Percentiles rank a stretch among this genome's conserved stretches.
These are phyloP conservation scores for Catharus ustulatus DNA, from an alignment of 2,797 vertebrate genomes.

Conservation along the genomic window DNA sequence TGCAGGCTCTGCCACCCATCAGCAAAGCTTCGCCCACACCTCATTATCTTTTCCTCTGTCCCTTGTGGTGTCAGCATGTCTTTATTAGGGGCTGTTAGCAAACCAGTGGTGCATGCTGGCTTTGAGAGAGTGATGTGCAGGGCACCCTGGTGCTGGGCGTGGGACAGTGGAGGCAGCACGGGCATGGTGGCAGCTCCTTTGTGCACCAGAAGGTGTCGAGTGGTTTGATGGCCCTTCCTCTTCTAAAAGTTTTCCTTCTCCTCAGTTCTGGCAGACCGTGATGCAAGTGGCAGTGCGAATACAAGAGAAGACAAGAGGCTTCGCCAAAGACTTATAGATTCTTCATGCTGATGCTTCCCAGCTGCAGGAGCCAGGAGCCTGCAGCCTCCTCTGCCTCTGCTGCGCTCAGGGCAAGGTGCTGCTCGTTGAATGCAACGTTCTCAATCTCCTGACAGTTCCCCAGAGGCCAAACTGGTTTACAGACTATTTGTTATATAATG, in stretches of 20 bases:
- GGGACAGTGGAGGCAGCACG: neutral
- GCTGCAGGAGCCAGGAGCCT: neutral
- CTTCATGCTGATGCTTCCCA: constrained; percentile 69
- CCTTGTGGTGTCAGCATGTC: neutral
- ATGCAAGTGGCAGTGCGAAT: constrained; percentile 1
- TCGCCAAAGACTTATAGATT: constrained; percentile 80
- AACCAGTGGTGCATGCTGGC: neutral
- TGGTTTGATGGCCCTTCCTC: neutral
- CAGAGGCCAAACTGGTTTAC: constrained; percentile 12
- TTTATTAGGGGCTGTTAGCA: neutral
- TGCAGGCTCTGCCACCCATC: neutral
- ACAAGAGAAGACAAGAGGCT: constrained; percentile 66
- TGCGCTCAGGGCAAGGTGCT: neutral
- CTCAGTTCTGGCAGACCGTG: constrained; percentile 73
- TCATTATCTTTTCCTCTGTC: neutral
- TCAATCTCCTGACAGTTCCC: neutral
- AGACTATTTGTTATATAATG: neutral
- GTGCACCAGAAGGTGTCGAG: fast-evolving
- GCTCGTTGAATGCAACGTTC: neutral
- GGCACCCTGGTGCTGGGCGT: neutral
- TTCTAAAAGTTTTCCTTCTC: constrained; percentile 30
- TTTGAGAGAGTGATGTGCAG: neutral
- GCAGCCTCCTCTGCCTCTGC: fast-evolving
- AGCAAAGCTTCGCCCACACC: neutral
- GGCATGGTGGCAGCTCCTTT: neutral